Evolutionary conservation across 2,888 invertebrate genomes (phyloP).

Genomic region (Phyto melanocephala): DNA sequence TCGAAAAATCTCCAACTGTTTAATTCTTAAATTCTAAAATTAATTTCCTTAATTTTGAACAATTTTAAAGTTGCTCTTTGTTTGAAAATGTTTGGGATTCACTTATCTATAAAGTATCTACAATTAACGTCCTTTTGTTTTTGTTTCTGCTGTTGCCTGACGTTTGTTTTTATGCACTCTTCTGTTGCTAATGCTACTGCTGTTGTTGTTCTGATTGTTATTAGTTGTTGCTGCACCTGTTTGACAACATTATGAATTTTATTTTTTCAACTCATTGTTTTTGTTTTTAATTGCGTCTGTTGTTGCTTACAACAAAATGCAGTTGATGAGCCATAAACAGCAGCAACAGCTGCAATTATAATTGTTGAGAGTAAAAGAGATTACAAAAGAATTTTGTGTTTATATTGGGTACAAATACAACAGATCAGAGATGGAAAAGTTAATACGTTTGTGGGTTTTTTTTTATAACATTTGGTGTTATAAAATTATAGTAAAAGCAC

Average conservation of each 20-base stretch:
- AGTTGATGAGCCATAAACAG: slow-evolving; percentile 46
- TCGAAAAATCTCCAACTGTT: no score
- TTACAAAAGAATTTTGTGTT: slow-evolving; percentile 13
- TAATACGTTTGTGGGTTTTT: no score
- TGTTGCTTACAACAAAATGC: slow-evolving; percentile 37
- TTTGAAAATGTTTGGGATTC: no score
- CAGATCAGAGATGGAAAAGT: no score
- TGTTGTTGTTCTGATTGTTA: slow-evolving; percentile 59
- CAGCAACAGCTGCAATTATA: slow-evolving; percentile 32
- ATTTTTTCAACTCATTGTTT: slow-evolving; percentile 20
- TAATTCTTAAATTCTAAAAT: no score
- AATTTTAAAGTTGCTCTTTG: no score
- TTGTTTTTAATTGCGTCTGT: not conserved
- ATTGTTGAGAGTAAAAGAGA: slow-evolving; percentile 26
- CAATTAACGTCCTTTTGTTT: no score
- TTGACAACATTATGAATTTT: slow-evolving; percentile 60
- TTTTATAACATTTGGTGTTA: no score
- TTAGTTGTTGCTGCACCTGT: slow-evolving; percentile 64
- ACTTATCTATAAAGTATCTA: no score
- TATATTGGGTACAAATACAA: no score
- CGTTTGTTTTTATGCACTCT: not conserved
- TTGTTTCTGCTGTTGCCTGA: slow-evolving; percentile 10
- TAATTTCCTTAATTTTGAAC: no score
- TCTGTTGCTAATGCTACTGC: slow-evolving; percentile 6
- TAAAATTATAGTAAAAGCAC: no score